Base-by-base conservation (phyloP, 1,140 invertebrate genomes). In the Drosophila watanabei region DNA sequence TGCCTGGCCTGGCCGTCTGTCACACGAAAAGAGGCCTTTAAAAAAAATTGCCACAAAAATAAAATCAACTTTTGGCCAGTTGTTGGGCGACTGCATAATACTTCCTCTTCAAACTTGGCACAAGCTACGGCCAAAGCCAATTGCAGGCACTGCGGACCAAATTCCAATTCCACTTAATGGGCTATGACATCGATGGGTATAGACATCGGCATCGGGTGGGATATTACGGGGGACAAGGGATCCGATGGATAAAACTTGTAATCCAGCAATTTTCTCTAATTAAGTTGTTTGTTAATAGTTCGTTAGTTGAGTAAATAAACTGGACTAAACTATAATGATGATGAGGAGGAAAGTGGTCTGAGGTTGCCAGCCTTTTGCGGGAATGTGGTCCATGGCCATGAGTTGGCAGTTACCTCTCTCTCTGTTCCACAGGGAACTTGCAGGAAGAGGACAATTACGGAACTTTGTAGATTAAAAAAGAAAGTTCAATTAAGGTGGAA, bases 261-360 rank as follows among this genome's bases (percentile, higher is more conserved):
- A 70, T 56, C 58, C 58, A 24, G 32, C 49, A 70, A 79, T 79
- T 79, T 79, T 59, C 62, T 51, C 64, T 79, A 68, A 82, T 82
- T 83, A 75, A 79, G 62, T 49, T 71, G 57, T 62, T 73, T 39
- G 56, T 61, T 76, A 69, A 61, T 76, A 77, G 79, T 82, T 82
- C 63, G 75, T 82, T 82, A 83, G 63, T 63, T 63, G 39, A 59
- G 80, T 75, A 79, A 79, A 79, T 79, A 81, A 63, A 71, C 68
- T 60, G 39, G 65, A 61, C 61, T 46, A 30, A 58, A 58, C 20
- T 45, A 16, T 30, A 56, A 69, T 32, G 37, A 24, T 69, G 65
- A 30, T 33, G 37, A 11, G 32, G 39, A 9, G 45, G 43, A 41
- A 64, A 39, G 61, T 51, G 61, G 28, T 28, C 16, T 13, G 20